Evolutionary conservation across 2,797 vertebrate species (phyloP).

Genomic region (Pipistrellus pygmaeus): DNA sequence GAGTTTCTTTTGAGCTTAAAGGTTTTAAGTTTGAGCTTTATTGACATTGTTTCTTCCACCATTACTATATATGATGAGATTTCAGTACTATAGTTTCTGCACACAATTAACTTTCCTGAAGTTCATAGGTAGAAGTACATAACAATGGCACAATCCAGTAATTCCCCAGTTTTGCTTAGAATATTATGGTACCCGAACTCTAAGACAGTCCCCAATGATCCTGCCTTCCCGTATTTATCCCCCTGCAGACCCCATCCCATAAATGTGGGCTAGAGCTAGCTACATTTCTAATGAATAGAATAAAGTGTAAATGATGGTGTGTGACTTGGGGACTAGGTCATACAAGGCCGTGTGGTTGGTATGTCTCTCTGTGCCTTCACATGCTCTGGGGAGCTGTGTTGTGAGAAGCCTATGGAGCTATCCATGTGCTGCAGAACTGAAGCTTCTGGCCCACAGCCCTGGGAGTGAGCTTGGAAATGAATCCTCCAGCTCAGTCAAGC

Average conservation of each 20-base stretch:
- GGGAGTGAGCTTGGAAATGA: not conserved
- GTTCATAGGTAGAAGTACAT: not conserved
- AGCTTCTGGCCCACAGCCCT: not conserved
- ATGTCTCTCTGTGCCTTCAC: not conserved
- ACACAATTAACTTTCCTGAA: not conserved
- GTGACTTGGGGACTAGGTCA: not conserved
- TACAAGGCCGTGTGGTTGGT: no score
- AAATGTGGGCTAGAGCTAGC: not conserved
- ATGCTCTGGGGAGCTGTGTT: not conserved
- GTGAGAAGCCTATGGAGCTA: not conserved
- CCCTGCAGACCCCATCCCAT: not conserved
- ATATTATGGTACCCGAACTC: not conserved
- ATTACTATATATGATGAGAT: not conserved
- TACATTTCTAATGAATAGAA: not conserved
- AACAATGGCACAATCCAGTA: not conserved
- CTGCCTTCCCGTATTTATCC: not conserved
- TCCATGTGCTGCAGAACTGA: not conserved
- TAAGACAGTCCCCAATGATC: not conserved
- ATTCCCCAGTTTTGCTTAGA: not conserved
- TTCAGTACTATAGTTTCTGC: not conserved
- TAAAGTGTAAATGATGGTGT: not conserved
- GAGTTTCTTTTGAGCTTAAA: not conserved
- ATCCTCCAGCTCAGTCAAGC: not conserved
- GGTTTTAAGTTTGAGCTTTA: not conserved
- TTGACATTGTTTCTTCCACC: not conserved